phyloP scores from a whole-genome alignment of 2,888 invertebrate species.

The Stenodera caucasica region DNA sequence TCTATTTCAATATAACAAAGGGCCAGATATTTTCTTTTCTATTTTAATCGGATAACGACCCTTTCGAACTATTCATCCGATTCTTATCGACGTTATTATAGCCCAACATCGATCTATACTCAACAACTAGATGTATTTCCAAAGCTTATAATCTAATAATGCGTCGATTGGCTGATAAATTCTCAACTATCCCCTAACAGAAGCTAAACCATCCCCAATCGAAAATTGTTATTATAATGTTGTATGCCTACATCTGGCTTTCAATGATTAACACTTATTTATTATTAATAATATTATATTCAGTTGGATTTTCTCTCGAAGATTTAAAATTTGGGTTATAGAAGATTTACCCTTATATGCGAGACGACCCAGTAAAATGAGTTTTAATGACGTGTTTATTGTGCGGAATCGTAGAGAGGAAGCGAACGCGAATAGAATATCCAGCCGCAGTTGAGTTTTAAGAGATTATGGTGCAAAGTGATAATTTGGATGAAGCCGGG shows the following conservation, averaged over 20 bases:
- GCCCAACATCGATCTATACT: conserved; percentile 18
- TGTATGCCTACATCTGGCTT: background rate
- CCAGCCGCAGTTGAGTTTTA: conserved; percentile 42
- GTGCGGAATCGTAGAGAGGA: conserved; percentile 40
- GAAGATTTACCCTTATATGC: conserved; percentile 15
- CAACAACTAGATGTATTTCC: conserved; percentile 24
- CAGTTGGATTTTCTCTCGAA: background rate
- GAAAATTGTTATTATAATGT: background rate
- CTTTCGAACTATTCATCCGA: conserved; percentile 41
- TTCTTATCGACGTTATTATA: conserved; percentile 39
- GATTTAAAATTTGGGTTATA: conserved; percentile 5
- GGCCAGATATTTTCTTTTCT: conserved; percentile 43
- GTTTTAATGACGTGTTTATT: conserved; percentile 50
- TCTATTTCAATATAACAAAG: too few relatives aligned
- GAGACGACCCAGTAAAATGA: conserved; percentile 41
- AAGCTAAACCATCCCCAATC: conserved; percentile 9
- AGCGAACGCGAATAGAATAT: conserved; percentile 40
- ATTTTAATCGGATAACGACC: conserved; percentile 44
- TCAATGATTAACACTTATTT: background rate
- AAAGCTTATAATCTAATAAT: conserved; percentile 29
- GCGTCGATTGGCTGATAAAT: conserved; percentile 24
- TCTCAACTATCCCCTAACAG: conserved; percentile 4
- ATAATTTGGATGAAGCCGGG: conserved; percentile 49
- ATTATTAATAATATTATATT: background rate
- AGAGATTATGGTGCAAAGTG: conserved; percentile 50